Evolutionary conservation across 2,797 vertebrate genomes (phyloP), one percentile per base, ranked within the genome.

Genomic region (Dendrocincla fuliginosa): DNA sequence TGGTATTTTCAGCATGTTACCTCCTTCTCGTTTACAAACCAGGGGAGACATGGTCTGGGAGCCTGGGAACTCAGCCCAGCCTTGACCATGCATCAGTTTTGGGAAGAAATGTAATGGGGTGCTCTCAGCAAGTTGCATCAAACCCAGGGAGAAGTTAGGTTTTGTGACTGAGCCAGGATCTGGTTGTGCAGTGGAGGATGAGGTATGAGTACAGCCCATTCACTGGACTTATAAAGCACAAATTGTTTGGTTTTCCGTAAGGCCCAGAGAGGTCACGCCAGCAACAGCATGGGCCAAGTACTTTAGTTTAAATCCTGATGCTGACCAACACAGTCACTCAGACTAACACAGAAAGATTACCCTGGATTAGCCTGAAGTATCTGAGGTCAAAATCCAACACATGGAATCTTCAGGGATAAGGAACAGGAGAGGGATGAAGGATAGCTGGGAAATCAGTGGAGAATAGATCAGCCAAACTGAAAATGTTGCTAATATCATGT

Each of bases 231-330:
- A 80, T 84, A 95, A 92, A 87, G 87, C 71, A 93, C n/a, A 96
- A 95, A 91, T 68, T 86, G 80, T 95, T 94, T 96, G 57, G 46
- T 90, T 94, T 96, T 94, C 84, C 68, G 25, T n/a, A 91, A 92
- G 89, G 65, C 65, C 76, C 74, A 69, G 76, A 75, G 74, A 91
- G 68, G 60, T 92, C 80, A 74, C 32, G 71, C 41, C 77, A 90
- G 76, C 42, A 90, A 71, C n/a, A 87, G n/a, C 39, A 35, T 7
- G 33, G 92, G 76, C 82, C 91, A 96, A 93, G 79, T 75, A 83
- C 87, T 91, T 93, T 20, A 84, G 41, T 87, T 84, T 86, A 96
- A 96, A 91, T 91, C 85, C 93, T 84, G 52, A 47, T 77, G 80
- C 89, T 95, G 68, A 94, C 81, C 81, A 87, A 68, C 0, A 0